phyloP scores from a whole-genome alignment of 2,113 vertebrate genomes.

The Percina caprodes region DNA sequence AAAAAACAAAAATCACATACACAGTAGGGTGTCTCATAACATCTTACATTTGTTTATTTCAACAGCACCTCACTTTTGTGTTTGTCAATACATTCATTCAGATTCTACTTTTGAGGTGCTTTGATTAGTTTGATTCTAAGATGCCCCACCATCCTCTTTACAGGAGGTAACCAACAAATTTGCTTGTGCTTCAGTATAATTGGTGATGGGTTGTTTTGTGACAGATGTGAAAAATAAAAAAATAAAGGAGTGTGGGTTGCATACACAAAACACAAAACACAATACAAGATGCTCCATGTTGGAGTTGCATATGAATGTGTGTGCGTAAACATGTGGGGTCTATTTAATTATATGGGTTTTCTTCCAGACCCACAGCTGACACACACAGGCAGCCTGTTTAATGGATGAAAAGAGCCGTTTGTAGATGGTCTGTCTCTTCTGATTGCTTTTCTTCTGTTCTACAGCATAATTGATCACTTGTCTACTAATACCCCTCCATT shows the following conservation, averaged over 20 bases:
- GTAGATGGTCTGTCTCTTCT: conserved; percentile 82
- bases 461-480: conserved; percentile 74
- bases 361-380: conserved; percentile 80
- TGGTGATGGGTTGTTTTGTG: conserved; percentile 84
- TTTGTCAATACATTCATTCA: conserved; percentile 82
- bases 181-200: conserved; percentile 83
- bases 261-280: conserved; percentile 74
- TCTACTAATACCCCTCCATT: conserved; percentile 71
- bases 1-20: conserved; percentile 21
- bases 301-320: conserved; percentile 80
- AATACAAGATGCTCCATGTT: conserved; percentile 74
- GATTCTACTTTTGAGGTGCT: conserved; percentile 80
- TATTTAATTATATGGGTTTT: conserved; percentile 85
- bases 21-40: conserved; percentile 54
- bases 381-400: conserved; percentile 84
- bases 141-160: conserved; percentile 80
- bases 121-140: conserved; percentile 82
- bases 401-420: conserved; percentile 81
- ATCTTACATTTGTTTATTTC: conserved; percentile 68
- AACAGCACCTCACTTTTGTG: conserved; percentile 59
- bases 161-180: conserved; percentile 81
- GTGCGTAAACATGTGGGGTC: conserved; percentile 75
- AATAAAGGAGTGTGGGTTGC: conserved; percentile 57
- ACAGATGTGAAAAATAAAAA: conserved; percentile 75
- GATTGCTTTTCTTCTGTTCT: conserved; percentile 79